Evolutionary conservation across 2,113 vertebrate genomes (phyloP), one percentile per base, ranked within the genome.

Genomic region (Entomyzon cyanotis): DNA sequence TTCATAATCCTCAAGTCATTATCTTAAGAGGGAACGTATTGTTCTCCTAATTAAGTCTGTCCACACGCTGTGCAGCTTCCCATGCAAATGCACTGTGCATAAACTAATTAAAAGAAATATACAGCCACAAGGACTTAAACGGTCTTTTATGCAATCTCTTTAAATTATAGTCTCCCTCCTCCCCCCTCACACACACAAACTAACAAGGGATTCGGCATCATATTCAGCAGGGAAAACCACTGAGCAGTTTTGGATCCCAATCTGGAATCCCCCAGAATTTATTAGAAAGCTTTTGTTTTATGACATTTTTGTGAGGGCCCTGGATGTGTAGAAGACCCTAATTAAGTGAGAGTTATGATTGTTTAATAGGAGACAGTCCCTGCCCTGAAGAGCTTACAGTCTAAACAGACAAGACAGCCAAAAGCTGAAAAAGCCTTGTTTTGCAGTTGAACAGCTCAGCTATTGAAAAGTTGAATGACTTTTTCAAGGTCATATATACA

Each of bases 101-200:
- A 97, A 98, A 97, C 97, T 97, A 97, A 98, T 98, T 98, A 98
- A 97, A 97, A 94, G 95, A 96, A 97, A 96, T 96, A 97, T 94
- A 97, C 96, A 97, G 96, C 96, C 95, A 93, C 95, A 93, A 98
- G 97, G 96, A 97, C 94, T 97, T 93, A 94, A 97, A 95, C 83
- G 93, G 96, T 93, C 95, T 97, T 97, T 96, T 94, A 83, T 96
- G 93, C 93, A 97, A 88, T 95, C 93, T 96, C 87, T 97, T 96
- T 93, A 94, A 97, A 97, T 89, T 94, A 89, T 67, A 95, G 85
- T 59, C 75, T 95, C 42, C 69, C 87, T 84, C 85, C 90, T 93
- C 82, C 84, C 76, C 52, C 71, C 80, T 62, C 63, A 21, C 46
- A 19, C 64, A 62, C 69, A 76, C 59, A 28, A 47, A 79, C 60